Base-by-base conservation (phyloP, 2,797 vertebrate genomes). In the Pipistrellus pygmaeus region DNA sequence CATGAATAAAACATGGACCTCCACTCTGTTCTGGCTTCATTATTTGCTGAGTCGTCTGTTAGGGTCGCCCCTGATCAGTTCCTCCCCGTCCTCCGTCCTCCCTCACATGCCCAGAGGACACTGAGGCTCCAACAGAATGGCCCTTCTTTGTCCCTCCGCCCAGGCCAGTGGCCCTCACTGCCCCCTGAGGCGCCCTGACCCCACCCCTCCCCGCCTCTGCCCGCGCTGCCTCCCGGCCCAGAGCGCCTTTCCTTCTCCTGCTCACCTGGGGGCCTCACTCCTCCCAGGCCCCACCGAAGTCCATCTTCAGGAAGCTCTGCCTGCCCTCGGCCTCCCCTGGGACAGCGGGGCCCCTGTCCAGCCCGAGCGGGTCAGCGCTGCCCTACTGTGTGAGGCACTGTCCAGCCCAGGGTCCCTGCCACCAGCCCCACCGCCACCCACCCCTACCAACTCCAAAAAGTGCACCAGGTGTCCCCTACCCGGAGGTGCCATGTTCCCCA, bases 1-100 rank as follows among this genome's bases (percentile, higher is more conserved):
- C 91, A 97, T 98, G 98, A 98, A 98, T 98, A 98, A 98, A 98
- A 98, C 96, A 98, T 98, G 0, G 27, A 88, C 85, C 83, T 94
- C 75, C 4, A 21, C 90, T 96, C 80, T 25, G 0, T 72, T 57
- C 32, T 11, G 48, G 62, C 89, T 51, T 90, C 91, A 38, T 94
- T 76, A 89, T 86, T 91, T 82, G 96, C 88, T 82, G 71, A 84
- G 88, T 77, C 71, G 1, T 57, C 21, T 46, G 73, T 78, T 62
- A 89, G 87, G 84, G 91, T 82, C 0, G 1, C 51, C 78, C 85
- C 80, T 25, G 46, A 44, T 82, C 13, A 1, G 13, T 35, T 78
- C 46, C 12, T 20, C 64, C 82, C 2, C 1, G 5, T 60, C 30
- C 20, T 87, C 77, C 10, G 32, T 68, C 46, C 35, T 35, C 23